These are phyloP conservation scores for Xiphias gladius DNA, from an alignment of 2,113 vertebrate genomes.

Conservation along the genomic window DNA sequence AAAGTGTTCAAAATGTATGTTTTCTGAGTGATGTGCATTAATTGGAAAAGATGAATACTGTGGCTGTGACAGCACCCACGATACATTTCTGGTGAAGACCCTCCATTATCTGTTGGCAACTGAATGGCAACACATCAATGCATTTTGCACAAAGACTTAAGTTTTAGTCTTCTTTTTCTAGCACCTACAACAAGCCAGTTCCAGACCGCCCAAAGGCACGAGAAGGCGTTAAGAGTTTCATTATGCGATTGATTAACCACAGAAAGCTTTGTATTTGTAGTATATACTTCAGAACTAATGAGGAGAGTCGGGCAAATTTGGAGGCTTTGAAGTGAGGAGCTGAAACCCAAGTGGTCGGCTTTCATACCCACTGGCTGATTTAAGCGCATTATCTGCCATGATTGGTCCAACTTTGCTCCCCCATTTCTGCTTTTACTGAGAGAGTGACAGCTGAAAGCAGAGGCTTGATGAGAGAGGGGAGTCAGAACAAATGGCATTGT, in stretches of 20 bases:
- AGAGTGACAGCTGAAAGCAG: conserved; percentile 64
- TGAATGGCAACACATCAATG: not conserved
- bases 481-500: conserved; percentile 29
- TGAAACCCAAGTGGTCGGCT: conserved; percentile 69
- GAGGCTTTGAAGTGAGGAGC: conserved; percentile 71
- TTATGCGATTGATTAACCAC: conserved; percentile 72
- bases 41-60: not conserved
- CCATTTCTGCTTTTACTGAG: conserved; percentile 38
- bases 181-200: conserved; percentile 31
- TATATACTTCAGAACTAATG: conserved; percentile 69
- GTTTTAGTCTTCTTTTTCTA: conserved; percentile 4
- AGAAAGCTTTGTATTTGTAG: conserved; percentile 65
- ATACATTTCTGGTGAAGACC: conserved; percentile 1
- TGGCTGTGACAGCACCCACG: conserved; percentile 1
- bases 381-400: conserved; percentile 73
- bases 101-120: conserved; percentile 4
- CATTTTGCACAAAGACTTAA: not conserved
- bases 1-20: not conserved
- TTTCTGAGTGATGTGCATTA: too few species aligned
- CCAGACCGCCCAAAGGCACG: conserved; percentile 19
- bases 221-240: conserved; percentile 59
- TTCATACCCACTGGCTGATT: conserved; percentile 70
- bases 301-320: conserved; percentile 65
- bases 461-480: conserved; percentile 48
- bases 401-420: conserved; percentile 64